Conservation (phyloP, 1,140 invertebrate genomes). For the Hormaphis cornu region DNA sequence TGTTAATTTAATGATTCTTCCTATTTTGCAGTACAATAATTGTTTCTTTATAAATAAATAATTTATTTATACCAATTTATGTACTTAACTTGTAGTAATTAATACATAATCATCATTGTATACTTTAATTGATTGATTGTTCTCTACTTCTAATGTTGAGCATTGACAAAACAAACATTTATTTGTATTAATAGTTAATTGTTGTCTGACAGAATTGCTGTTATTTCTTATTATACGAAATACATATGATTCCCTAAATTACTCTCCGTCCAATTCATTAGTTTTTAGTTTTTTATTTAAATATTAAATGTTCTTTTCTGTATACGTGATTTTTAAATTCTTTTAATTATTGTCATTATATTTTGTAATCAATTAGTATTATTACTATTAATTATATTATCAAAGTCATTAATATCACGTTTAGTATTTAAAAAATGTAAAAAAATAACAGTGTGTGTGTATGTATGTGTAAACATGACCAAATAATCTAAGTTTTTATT, state of each 20-base stretch:
- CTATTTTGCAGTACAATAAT: not conserved
- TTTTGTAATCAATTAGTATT: not conserved
- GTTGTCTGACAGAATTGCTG: not conserved
- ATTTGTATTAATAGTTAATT: not conserved
- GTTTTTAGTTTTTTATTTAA: not conserved
- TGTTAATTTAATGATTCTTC: not conserved
- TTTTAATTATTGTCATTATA: not conserved
- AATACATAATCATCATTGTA: too few species aligned
- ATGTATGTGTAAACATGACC: not conserved
- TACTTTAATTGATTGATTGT: not conserved
- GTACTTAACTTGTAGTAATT: conserved; percentile 2
- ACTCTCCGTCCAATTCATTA: conserved; percentile 2
- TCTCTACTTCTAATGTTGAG: not conserved
- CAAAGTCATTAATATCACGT: not conserved
- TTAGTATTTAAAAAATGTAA: not conserved
- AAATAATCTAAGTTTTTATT: not conserved
- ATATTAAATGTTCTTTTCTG: not conserved
- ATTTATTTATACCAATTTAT: not conserved
- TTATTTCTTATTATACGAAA: not conserved
- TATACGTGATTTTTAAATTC: not conserved
- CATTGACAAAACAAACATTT: not conserved
- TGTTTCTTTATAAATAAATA: conserved; percentile 1
- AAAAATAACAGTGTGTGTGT: too few species aligned
- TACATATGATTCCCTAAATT: not conserved
- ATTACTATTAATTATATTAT: not conserved